These are phyloP conservation scores for Mantis religiosa DNA, from an alignment of 2,888 invertebrate species.

Conservation along the genomic window DNA sequence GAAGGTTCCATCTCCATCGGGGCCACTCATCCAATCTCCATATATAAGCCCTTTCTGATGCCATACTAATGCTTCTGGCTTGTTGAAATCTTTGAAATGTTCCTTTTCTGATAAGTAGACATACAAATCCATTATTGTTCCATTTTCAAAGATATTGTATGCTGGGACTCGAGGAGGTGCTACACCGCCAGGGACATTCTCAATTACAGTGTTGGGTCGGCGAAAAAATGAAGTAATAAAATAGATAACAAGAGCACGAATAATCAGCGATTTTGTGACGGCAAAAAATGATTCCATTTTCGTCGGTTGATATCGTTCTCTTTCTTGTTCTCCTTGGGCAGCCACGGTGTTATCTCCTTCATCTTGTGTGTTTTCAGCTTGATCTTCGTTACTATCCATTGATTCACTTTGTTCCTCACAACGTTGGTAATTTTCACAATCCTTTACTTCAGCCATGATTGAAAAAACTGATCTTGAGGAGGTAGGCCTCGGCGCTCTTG, in stretches of 20 bases:
- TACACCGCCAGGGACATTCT: conserved; percentile 24
- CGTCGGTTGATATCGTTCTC: conserved; percentile 52
- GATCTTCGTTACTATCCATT: neutral
- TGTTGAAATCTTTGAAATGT: conserved; percentile 64
- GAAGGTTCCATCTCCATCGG: conserved; percentile 72
- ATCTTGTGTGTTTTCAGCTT: neutral
- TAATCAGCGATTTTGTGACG: conserved; percentile 77
- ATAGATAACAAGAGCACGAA: conserved; percentile 87
- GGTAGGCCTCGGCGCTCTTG: no score
- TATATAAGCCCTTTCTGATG: conserved; percentile 75
- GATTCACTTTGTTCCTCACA: conserved; percentile 6
- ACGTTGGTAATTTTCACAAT: neutral
- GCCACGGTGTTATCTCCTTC: neutral
- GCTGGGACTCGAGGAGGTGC: conserved; percentile 47
- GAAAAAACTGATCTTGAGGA: no score
- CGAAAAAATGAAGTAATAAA: conserved; percentile 89
- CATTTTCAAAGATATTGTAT: conserved; percentile 77
- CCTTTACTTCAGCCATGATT: conserved; percentile 22
- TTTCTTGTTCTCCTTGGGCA: conserved; percentile 32
- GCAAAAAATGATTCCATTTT: conserved; percentile 77
- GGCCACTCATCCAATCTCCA: conserved; percentile 87
- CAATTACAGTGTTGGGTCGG: conserved; percentile 50
- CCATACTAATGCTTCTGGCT: conserved; percentile 72
- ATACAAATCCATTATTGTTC: conserved; percentile 80
- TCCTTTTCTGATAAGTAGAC: conserved; percentile 83